A percentile compares a stretch with the other conserved stretches of the same genome.
Evolutionary conservation across 2,113 vertebrate genomes (phyloP).

Genomic region (Scolopax mira): DNA sequence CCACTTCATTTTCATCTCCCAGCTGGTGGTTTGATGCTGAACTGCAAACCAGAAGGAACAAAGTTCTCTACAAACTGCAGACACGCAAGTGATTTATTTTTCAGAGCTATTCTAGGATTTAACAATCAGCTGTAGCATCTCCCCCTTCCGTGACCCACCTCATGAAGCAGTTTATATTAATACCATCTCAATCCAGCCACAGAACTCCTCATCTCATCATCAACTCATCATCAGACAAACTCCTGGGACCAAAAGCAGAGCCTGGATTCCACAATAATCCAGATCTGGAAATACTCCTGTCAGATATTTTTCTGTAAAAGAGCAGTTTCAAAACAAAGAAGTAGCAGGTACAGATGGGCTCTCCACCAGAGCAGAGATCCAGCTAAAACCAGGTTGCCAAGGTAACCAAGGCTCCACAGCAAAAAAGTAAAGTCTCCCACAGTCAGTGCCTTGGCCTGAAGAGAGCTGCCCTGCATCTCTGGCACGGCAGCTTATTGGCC

Average conservation of each 20-base stretch:
- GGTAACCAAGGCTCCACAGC: slow-evolving; percentile 59
- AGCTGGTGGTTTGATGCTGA: neutral
- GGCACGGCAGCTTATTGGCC: neutral
- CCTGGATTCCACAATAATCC: neutral
- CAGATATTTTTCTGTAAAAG: neutral
- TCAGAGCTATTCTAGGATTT: neutral
- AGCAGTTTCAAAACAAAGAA: neutral
- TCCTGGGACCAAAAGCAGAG: neutral
- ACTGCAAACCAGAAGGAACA: neutral
- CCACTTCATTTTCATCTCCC: neutral
- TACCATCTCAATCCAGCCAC: neutral
- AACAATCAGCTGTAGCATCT: neutral
- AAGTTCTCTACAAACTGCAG: neutral
- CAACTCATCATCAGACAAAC: neutral
- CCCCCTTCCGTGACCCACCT: neutral
- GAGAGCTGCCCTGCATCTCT: slow-evolving; percentile 11
- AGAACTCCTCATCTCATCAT: neutral
- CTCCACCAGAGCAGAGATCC: slow-evolving; percentile 6
- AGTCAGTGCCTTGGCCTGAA: slow-evolving; percentile 14
- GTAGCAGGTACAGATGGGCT: slow-evolving; percentile 44
- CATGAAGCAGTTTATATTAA: neutral
- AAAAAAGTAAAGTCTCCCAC: neutral
- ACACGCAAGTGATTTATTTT: neutral
- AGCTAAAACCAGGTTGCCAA: slow-evolving; percentile 63
- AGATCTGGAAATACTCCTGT: neutral